Percentiles rank a stretch among this genome's conserved stretches.
phyloP scores from a whole-genome alignment of 2,113 vertebrate species.

The Callionymus lyra region DNA sequence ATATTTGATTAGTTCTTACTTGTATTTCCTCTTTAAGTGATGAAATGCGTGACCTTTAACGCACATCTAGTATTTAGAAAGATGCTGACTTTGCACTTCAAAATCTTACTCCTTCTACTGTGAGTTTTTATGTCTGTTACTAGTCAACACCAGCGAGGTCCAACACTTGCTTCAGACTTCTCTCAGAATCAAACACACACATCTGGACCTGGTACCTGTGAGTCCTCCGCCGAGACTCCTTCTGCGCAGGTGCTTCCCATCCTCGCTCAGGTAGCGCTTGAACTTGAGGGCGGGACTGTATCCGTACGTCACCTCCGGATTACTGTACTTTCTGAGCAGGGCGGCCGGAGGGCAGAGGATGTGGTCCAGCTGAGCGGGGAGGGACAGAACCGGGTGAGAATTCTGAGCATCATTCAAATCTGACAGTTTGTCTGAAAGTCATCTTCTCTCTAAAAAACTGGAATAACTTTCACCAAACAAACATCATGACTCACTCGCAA shows the following conservation, averaged over 20 bases:
- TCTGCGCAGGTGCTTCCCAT: conserved; percentile 77
- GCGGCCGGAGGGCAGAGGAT: conserved; percentile 75
- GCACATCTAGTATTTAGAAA: no score
- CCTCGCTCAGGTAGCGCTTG: conserved; percentile 79
- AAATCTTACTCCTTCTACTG: no score
- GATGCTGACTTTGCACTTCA: no score
- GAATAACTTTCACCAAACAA: background rate
- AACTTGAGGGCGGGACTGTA: conserved; percentile 70
- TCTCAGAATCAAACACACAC: background rate
- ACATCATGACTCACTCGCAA: background rate
- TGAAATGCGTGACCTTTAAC: no score
- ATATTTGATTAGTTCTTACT: no score
- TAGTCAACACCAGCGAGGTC: no score
- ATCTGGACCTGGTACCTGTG: conserved; percentile 27
- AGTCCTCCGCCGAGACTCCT: conserved; percentile 89
- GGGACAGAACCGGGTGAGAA: background rate
- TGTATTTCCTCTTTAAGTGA: no score
- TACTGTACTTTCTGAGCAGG: conserved; percentile 80
- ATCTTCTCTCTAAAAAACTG: background rate
- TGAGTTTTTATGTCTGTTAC: no score
- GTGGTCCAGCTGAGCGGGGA: conserved; percentile 74
- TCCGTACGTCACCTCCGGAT: conserved; percentile 73
- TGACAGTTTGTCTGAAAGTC: no score
- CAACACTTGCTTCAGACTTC: no score
- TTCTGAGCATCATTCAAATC: background rate